Percentiles rank a stretch among this genome's conserved stretches.
phyloP scores from a whole-genome alignment of 2,888 invertebrate genomes.

The Nephrotoma guestfalica region DNA sequence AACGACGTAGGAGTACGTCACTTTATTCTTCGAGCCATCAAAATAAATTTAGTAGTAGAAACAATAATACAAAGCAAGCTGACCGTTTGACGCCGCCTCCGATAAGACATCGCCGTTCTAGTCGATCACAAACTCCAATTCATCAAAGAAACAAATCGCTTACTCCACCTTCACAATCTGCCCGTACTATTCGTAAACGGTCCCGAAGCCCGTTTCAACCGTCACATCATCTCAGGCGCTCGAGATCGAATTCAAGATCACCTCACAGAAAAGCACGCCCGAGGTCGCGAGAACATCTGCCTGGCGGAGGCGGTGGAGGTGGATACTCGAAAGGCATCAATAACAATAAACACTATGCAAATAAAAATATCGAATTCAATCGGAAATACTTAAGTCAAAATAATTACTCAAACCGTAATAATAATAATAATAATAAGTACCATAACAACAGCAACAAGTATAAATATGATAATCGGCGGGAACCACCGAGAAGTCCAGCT shows the following conservation, averaged over 20 bases:
- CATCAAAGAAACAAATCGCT: neutral
- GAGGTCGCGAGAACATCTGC: neutral
- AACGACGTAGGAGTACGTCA: neutral
- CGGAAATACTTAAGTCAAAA: conserved; percentile 4
- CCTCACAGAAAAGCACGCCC: neutral
- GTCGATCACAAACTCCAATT: neutral
- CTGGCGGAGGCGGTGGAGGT: neutral
- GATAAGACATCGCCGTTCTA: neutral
- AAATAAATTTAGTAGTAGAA: neutral
- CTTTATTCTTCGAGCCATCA: neutral
- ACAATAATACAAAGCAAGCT: neutral
- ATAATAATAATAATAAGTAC: neutral
- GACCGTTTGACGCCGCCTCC: neutral
- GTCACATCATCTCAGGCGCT: conserved; percentile 2
- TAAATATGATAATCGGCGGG: neutral
- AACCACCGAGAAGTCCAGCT: neutral
- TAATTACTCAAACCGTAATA: conserved; percentile 4
- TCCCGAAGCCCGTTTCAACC: neutral
- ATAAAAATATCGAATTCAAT: neutral
- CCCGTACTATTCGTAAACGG: neutral
- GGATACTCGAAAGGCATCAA: neutral
- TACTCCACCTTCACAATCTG: neutral
- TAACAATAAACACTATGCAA: neutral
- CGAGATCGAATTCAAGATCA: conserved; percentile 8
- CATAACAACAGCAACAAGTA: neutral